Conservation (phyloP, 2,888 invertebrate species). For the Drosophila buzzatii region DNA sequence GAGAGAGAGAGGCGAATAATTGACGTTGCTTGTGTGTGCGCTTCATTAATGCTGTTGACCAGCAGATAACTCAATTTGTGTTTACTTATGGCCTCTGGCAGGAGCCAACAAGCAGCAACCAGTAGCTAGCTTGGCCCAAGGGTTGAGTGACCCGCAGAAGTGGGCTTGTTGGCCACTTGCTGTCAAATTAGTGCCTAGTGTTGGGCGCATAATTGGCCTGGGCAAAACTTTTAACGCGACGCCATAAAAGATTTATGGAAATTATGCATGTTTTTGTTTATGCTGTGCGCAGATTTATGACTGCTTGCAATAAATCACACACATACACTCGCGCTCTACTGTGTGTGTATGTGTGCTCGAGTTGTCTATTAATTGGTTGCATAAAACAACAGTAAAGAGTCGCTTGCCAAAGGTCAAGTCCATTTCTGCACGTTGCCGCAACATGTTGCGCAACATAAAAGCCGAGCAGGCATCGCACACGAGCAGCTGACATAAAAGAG, state of each 20-base stretch:
- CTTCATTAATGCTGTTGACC: conserved; percentile 43
- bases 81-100: conserved; percentile 38
- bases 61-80: conserved; percentile 66
- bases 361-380: conserved; percentile 77
- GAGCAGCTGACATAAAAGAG: conserved; percentile 17
- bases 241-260: conserved; percentile 78
- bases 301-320: conserved; percentile 71
- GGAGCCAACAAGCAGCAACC: background rate
- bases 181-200: conserved; percentile 80
- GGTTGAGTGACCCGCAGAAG: conserved; percentile 55
- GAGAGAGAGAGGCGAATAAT: background rate
- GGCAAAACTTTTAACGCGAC: conserved; percentile 68
- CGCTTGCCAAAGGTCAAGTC: conserved; percentile 79
- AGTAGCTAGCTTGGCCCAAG: background rate
- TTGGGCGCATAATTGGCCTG: conserved; percentile 69
- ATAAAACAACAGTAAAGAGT: conserved; percentile 50
- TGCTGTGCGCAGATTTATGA: conserved; percentile 73
- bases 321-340: conserved; percentile 12
- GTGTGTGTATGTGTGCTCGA: conserved; percentile 10
- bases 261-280: conserved; percentile 79
- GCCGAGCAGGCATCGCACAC: background rate
- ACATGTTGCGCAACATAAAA: conserved; percentile 48
- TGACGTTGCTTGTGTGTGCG: conserved; percentile 17
- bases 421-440: conserved; percentile 33
- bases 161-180: conserved; percentile 51